These are phyloP conservation scores for Echeneis naucrates DNA, from an alignment of 2,797 vertebrate genomes.

Conservation along the genomic window DNA sequence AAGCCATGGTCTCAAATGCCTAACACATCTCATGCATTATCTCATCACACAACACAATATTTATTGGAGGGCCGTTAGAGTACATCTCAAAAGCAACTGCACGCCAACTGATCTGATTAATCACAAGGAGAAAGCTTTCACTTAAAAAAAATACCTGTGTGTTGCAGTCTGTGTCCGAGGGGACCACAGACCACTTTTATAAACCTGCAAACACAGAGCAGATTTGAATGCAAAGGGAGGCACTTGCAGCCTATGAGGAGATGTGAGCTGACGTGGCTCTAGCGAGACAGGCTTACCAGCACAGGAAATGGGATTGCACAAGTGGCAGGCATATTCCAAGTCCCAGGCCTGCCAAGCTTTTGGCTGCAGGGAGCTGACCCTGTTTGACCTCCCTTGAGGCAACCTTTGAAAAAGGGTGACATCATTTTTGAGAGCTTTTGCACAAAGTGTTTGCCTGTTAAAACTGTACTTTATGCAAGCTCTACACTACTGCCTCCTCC, in stretches of 20 bases:
- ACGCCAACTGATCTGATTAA: background rate
- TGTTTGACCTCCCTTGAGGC: slow-evolving; percentile 52
- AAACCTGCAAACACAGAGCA: slow-evolving; percentile 16
- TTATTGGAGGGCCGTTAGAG: background rate
- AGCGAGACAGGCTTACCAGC: slow-evolving; percentile 56
- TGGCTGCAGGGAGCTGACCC: slow-evolving; percentile 62
- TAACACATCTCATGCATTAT: background rate
- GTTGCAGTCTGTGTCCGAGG: slow-evolving; percentile 12
- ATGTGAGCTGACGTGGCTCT: slow-evolving; percentile 70
- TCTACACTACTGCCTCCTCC: slow-evolving; percentile 10
- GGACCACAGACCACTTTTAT: slow-evolving; percentile 20
- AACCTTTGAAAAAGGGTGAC: slow-evolving; percentile 65
- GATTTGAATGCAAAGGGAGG: slow-evolving; percentile 44
- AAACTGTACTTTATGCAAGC: slow-evolving; percentile 21
- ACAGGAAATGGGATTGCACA: slow-evolving; percentile 58
- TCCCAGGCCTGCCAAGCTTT: slow-evolving; percentile 53
- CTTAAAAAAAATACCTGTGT: slow-evolving; percentile 2
- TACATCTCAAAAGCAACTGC: background rate
- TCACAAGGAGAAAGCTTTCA: background rate
- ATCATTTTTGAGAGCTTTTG: slow-evolving; percentile 64
- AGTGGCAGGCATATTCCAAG: slow-evolving; percentile 56
- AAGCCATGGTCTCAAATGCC: background rate
- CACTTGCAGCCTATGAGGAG: slow-evolving; percentile 57
- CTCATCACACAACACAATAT: too few species aligned
- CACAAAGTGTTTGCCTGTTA: slow-evolving; percentile 25